These are phyloP conservation scores for Melanotaenia trifasciata DNA, from an alignment of 2,797 vertebrate species.

Conservation along the genomic window DNA sequence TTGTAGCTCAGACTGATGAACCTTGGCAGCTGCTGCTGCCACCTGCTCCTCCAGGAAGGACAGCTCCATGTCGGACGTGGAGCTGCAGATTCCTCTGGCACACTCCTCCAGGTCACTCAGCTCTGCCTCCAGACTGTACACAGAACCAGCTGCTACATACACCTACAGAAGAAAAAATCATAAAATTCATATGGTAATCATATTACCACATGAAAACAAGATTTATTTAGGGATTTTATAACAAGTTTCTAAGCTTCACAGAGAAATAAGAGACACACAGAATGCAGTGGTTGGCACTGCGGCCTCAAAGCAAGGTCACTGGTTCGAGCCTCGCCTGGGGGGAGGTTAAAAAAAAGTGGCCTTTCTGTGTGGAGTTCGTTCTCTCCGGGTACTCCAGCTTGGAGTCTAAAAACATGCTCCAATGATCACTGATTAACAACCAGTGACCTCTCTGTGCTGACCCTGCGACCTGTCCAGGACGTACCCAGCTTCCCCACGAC, in stretches of 20 bases:
- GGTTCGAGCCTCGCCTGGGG: too few relatives aligned
- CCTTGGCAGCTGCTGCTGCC: slow-evolving; percentile 92
- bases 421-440: too few relatives aligned
- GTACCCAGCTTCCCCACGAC: too few relatives aligned
- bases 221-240: neutral
- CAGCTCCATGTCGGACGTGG: slow-evolving; percentile 88
- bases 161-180: slow-evolving; percentile 81
- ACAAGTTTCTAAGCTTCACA: neutral
- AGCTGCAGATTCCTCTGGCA: slow-evolving; percentile 87
- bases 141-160: slow-evolving; percentile 91
- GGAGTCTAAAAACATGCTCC: too few relatives aligned
- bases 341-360: too few relatives aligned
- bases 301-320: too few relatives aligned
- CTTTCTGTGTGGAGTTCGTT: too few relatives aligned
- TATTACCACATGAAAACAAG: neutral
- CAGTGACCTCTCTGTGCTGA: too few relatives aligned
- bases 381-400: too few relatives aligned
- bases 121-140: slow-evolving; percentile 92
- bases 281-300: too few relatives aligned
- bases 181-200: neutral
- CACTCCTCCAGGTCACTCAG: slow-evolving; percentile 90
- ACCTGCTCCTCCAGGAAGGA: slow-evolving; percentile 94
- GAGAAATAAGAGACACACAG: neutral
- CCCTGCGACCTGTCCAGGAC: too few relatives aligned
- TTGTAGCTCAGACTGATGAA: slow-evolving; percentile 95